Base-by-base conservation (phyloP, 2,113 vertebrate species). In the Shinisaurus crocodilurus region DNA sequence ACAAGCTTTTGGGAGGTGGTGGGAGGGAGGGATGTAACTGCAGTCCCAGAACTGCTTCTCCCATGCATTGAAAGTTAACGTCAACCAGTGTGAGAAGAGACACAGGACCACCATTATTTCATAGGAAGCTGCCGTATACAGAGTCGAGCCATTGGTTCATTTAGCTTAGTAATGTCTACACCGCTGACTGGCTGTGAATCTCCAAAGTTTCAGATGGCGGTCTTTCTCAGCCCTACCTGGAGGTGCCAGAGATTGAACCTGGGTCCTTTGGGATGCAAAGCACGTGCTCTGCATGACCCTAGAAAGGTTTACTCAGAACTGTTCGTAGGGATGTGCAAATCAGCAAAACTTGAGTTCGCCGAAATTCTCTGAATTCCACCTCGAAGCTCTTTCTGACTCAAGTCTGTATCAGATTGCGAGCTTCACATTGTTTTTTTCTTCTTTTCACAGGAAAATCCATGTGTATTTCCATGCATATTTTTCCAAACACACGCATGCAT, bases 1-100 rank as follows among this genome's bases (percentile, higher is more conserved):
- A 15, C 77, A 77, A 13, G 10, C 9, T 89, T 85, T 43, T 18
- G 23, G n/a, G 23, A 40, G 54, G 54, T 54, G 54, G 54, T 54
- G 60, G 1, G 20, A 6, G 10, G 9, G 40, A 15, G 45, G 34
- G 3, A 27, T 9, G 72, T 50, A 65, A 37, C 2, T 2, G 13
- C 40, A 48, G 40, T 15, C 43, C 72, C 72, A 54, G 82, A 69
- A 48, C 89, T 85, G 25, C 60, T 85, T 65, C 63, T 85, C 60
- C 34, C 34, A 15, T 34, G 63, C 34, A 23, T 50, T n/a, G 60
- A 40, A 70, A 90, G 65, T 3, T 3, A 54, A 54, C 25, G 4
- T 69, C 65, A 3, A 40, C 75, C 83, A n/a, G 27, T 80, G 67
- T 32, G 48, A 54, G 69, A 67, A 83, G 90, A 90, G 87, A 85